Evolutionary conservation across 2,888 invertebrate genomes (phyloP), one percentile per base, ranked within the genome.

Genomic region (Epinotia brunnichana): DNA sequence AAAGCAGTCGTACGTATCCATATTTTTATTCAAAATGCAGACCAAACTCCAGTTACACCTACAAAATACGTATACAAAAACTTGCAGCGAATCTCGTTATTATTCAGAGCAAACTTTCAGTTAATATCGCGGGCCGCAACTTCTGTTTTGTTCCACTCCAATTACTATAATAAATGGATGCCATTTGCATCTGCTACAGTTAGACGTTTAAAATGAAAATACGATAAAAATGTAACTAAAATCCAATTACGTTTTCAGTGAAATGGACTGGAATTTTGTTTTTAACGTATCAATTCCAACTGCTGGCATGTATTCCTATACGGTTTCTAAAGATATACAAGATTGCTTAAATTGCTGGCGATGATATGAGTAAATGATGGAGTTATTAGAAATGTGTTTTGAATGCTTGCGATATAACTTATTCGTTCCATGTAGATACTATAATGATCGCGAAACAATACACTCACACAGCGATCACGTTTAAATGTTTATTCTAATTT

Each of bases 61-160:
- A n/a, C 17, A 2, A 60, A 60, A 44, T 39, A 54, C 41, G 19
- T 66, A 44, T 19, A 44, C 48, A 57, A 48, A 29, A 67, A 48
- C 24, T n/a, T 29, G 35, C 54, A 56, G 53, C 44, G 63, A 70
- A 57, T 59, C 35, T 62, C 48, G 62, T 78, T 77, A 79, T 75
- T 72, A 76, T 77, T 76, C 74, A 77, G 69, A 72, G 73, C 68
- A 73, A 73, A 73, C 75, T 74, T 73, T 75, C 75, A 76, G 76
- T 80, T 78, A 80, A 79, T 78, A 78, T 79, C 76, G 77, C 78
- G 79, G 75, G 64, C 77, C 76, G 73, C 80, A 79, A 78, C 77
- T 69, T 70, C 77, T 79, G 74, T 79, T 82, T 79, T 75, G 79
- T 82, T 83, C 81, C 81, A 79, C 77, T 81, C 77, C 80, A 82